phyloP scores from a whole-genome alignment of 2,113 vertebrate species.

The Aspidoscelis tigris region DNA sequence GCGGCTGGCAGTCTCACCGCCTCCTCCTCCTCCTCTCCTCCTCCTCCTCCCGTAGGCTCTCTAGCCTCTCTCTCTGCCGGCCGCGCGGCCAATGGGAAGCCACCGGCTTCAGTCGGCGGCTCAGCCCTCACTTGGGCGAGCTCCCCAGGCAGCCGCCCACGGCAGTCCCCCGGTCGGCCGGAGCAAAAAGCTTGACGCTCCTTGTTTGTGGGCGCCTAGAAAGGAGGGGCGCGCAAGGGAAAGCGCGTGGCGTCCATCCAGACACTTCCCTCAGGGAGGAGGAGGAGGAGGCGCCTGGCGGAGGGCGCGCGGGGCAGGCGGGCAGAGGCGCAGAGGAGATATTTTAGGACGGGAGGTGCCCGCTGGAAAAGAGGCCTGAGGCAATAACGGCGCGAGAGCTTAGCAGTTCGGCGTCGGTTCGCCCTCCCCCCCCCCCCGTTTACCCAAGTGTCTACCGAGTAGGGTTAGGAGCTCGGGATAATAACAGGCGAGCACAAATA shows the following conservation, averaged over 20 bases:
- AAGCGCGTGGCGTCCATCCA: background rate
- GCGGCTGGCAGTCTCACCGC: slow-evolving; percentile 25
- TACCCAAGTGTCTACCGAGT: background rate
- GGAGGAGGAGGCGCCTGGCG: slow-evolving; percentile 7
- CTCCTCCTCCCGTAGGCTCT: slow-evolving; percentile 28
- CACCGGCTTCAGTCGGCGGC: slow-evolving; percentile 39
- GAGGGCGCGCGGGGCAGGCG: background rate
- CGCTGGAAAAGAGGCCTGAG: background rate
- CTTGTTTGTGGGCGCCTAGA: slow-evolving; percentile 33
- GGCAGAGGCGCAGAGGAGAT: too few species aligned
- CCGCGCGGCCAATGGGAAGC: slow-evolving; percentile 72
- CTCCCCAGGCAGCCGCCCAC: slow-evolving; percentile 48
- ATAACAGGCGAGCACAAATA: slow-evolving; percentile 7
- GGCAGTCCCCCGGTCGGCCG: background rate
- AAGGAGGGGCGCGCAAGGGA: slow-evolving; percentile 28
- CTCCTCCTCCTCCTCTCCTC: slow-evolving; percentile 46
- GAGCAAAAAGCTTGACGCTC: background rate
- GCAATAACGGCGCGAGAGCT: background rate
- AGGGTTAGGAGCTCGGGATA: background rate
- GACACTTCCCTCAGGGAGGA: background rate
- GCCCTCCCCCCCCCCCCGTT: too few species aligned
- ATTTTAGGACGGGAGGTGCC: background rate
- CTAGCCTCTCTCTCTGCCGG: slow-evolving; percentile 62
- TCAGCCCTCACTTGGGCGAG: slow-evolving; percentile 38
- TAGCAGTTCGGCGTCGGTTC: background rate